phyloP scores from a whole-genome alignment of 2,888 invertebrate genomes.

The Diachrysia chrysitis region DNA sequence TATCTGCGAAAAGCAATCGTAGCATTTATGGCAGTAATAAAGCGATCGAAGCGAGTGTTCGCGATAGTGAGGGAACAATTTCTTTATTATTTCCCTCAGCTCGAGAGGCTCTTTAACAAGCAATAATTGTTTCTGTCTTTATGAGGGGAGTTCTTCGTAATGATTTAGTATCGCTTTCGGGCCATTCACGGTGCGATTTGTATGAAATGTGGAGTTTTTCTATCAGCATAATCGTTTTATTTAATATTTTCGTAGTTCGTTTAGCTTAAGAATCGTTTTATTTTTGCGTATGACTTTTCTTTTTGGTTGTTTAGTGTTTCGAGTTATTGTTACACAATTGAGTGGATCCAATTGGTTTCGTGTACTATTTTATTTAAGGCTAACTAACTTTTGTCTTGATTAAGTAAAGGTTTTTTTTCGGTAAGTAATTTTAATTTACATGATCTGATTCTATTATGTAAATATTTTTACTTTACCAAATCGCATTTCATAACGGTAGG shows the following conservation, averaged over 20 bases:
- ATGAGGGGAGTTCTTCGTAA: constrained; percentile 62
- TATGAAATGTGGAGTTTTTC: constrained; percentile 42
- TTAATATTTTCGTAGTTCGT: constrained; percentile 5
- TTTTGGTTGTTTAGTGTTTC: not conserved
- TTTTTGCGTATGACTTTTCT: not conserved
- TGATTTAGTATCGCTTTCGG: constrained; percentile 61
- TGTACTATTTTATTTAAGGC: not conserved
- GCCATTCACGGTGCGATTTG: constrained; percentile 36
- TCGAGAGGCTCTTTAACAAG: constrained; percentile 72
- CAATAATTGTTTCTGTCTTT: constrained; percentile 78
- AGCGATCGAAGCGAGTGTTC: constrained; percentile 61
- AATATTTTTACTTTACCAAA: not conserved
- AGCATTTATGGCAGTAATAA: constrained; percentile 65
- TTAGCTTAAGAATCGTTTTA: constrained; percentile 6
- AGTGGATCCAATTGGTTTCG: not conserved
- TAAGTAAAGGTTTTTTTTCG: not conserved
- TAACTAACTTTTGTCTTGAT: not conserved
- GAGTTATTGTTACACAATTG: not conserved
- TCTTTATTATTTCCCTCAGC: constrained; percentile 73
- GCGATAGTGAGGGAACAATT: constrained; percentile 58
- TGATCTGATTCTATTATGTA: not conserved
- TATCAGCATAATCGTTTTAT: constrained; percentile 22
- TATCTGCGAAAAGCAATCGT: constrained; percentile 52
- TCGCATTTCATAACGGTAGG: not conserved
- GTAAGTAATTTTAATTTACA: not conserved